Evolutionary conservation across 1,140 invertebrate genomes (phyloP).

Genomic region (Solenopsis fugax): DNA sequence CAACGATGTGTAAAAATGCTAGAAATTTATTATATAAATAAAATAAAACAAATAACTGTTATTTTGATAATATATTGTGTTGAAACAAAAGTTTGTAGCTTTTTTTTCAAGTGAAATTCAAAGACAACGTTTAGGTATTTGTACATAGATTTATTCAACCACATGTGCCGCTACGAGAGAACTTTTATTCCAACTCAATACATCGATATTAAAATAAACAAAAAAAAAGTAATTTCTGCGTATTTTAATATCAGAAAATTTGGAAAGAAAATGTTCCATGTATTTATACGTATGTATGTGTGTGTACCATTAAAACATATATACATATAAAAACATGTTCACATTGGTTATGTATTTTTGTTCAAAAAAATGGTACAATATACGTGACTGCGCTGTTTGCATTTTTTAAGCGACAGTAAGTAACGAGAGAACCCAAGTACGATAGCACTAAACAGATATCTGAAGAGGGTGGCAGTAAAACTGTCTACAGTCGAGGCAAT

Average conservation of each 20-base stretch:
- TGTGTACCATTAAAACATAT: neutral
- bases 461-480: conserved; percentile 23
- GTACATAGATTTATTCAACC: no score
- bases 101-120: no score
- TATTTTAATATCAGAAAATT: neutral
- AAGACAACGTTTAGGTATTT: no score
- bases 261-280: neutral
- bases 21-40: conserved; percentile 11
- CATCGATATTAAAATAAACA: neutral
- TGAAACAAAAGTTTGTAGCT: no score
- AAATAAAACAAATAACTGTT: neutral
- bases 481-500: conserved; percentile 18
- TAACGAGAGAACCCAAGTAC: neutral
- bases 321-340: neutral
- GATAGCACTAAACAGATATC: conserved; percentile 36
- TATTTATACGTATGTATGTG: neutral
- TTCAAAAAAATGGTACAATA: neutral
- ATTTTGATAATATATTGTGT: neutral
- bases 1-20: neutral
- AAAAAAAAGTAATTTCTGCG: neutral
- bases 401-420: conserved; percentile 18
- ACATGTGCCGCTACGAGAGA: no score
- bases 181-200: no score
- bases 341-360: neutral
- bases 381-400: neutral